A percentile compares a stretch with the other conserved stretches of the same genome.
These are phyloP conservation scores for Antheraea yamamai DNA, from an alignment of 2,888 invertebrate genomes.

Conservation along the genomic window DNA sequence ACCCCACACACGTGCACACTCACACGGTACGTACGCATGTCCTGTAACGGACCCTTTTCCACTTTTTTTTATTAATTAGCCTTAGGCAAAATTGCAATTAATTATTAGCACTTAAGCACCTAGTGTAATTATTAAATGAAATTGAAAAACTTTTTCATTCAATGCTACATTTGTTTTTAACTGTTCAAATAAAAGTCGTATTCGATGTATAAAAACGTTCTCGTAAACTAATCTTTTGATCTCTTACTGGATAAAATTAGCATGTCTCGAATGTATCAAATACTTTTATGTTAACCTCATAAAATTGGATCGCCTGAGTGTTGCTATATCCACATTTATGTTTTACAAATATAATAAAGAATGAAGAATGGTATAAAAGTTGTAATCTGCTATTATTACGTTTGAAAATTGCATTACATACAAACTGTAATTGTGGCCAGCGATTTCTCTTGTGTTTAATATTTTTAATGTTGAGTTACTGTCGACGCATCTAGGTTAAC, in stretches of 20 bases:
- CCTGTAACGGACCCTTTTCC: too few relatives aligned
- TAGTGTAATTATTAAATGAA: neutral
- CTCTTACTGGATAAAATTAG: neutral
- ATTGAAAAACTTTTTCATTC: neutral
- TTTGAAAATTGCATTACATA: neutral
- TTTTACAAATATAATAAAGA: neutral
- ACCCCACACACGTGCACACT: too few relatives aligned
- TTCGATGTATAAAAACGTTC: neutral
- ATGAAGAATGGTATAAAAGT: neutral
- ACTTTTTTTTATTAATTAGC: too few relatives aligned
- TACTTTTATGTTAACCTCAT: constrained; percentile 2
- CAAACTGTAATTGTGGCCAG: too few relatives aligned
- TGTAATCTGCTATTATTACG: neutral
- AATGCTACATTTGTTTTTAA: neutral
- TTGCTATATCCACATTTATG: neutral
- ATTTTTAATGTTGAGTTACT: too few relatives aligned
- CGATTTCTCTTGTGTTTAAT: too few relatives aligned
- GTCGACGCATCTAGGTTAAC: too few relatives aligned
- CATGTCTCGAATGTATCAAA: neutral
- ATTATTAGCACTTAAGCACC: too few relatives aligned
- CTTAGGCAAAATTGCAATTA: too few relatives aligned
- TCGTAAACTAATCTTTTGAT: constrained; percentile 5
- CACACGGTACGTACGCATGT: too few relatives aligned
- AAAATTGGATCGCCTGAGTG: neutral
- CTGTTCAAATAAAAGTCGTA: neutral